Conservation (phyloP, 1,140 invertebrate species). For the Leptinotarsa lineolata region DNA sequence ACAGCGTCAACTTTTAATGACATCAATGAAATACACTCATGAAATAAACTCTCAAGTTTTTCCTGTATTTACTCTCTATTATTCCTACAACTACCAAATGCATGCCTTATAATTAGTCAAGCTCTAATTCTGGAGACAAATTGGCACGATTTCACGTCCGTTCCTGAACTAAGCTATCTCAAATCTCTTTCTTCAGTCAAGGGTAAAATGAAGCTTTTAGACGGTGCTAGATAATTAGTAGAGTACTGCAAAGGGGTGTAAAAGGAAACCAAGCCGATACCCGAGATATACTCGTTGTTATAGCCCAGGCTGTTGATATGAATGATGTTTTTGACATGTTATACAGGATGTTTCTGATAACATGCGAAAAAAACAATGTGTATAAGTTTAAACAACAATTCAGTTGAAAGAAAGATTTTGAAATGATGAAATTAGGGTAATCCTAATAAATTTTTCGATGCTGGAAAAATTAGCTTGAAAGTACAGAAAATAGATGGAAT, state of each 20-base stretch:
- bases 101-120: neutral
- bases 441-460: too few species aligned
- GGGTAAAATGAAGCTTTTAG: conserved; percentile 4
- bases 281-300: neutral
- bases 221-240: neutral
- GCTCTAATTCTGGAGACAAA: neutral
- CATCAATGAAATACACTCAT: too few species aligned
- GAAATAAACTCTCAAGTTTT: too few species aligned
- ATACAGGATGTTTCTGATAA: too few species aligned
- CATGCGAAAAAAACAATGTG: too few species aligned
- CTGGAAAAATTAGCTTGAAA: too few species aligned
- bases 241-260: neutral
- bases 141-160: neutral
- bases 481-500: too few species aligned
- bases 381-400: too few species aligned
- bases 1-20: too few species aligned
- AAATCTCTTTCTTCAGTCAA: neutral
- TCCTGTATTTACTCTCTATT: neutral
- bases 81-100: neutral
- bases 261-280: neutral
- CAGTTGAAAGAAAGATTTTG: too few species aligned
- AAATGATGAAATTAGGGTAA: too few species aligned
- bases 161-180: neutral
- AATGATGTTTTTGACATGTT: too few species aligned
- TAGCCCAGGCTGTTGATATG: neutral